A percentile compares a stretch with the other conserved stretches of the same genome.
These are phyloP conservation scores for Drosophila busckii DNA, from an alignment of 1,140 invertebrate species.

Conservation along the genomic window DNA sequence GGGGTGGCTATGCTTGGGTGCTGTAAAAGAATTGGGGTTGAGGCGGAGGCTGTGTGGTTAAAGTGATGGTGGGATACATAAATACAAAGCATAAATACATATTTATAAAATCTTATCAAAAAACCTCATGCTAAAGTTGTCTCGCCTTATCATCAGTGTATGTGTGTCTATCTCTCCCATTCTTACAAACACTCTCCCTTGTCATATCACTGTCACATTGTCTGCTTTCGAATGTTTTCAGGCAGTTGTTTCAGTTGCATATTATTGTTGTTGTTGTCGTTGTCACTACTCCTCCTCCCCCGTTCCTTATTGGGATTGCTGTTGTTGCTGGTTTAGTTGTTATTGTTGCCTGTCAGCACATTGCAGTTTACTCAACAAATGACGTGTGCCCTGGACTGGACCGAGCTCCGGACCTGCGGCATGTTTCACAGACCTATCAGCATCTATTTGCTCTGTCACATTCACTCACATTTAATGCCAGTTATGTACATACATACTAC, in stretches of 20 bases:
- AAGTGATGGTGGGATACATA: conserved; percentile 58
- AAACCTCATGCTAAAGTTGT: conserved; percentile 38
- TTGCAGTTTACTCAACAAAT: conserved; percentile 43
- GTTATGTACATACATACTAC: conserved; percentile 34
- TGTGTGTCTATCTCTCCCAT: conserved; percentile 7
- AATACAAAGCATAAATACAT: conserved; percentile 66
- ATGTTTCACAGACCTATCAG: conserved; percentile 50
- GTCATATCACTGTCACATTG: conserved; percentile 3
- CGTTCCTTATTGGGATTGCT: conserved; percentile 7
- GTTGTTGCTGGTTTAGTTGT: conserved; percentile 32
- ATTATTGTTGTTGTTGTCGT: conserved; percentile 8
- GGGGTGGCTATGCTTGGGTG: conserved; percentile 41
- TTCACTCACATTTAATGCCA: conserved; percentile 58
- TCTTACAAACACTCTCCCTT: not conserved
- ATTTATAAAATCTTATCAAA: conserved; percentile 61
- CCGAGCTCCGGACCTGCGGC: conserved; percentile 31
- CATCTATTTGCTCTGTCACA: conserved; percentile 64
- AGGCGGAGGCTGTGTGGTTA: conserved; percentile 6
- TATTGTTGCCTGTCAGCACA: conserved; percentile 63
- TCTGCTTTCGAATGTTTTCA: too few species aligned
- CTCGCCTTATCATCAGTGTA: conserved; percentile 35
- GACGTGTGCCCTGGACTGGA: conserved; percentile 50
- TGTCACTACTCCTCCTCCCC: too few species aligned
- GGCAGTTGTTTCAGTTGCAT: not conserved
- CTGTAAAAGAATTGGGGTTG: conserved; percentile 6